Evolutionary conservation across 2,888 invertebrate genomes (phyloP).

Genomic region (Papilio elwesi): DNA sequence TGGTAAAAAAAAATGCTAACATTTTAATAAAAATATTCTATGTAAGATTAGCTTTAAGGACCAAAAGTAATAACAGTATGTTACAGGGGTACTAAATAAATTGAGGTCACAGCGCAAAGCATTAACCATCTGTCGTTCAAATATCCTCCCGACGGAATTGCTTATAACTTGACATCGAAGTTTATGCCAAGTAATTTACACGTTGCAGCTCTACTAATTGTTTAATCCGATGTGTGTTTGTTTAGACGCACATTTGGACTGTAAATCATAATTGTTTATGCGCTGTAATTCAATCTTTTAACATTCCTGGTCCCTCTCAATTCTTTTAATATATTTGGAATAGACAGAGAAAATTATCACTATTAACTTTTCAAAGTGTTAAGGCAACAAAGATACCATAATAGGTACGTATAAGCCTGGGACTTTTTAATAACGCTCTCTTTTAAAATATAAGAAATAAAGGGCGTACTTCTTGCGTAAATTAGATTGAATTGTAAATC

Average conservation of each 20-base stretch:
- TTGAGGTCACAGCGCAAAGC: conserved; percentile 25
- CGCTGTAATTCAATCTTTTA: background rate
- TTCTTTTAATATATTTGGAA: no score
- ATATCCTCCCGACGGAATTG: conserved; percentile 19
- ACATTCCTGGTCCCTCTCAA: no score
- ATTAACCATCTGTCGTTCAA: conserved; percentile 34
- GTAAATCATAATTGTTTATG: background rate
- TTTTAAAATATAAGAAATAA: no score
- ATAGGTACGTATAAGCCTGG: no score
- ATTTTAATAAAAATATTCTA: background rate
- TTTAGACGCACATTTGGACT: background rate
- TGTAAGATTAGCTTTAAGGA: background rate
- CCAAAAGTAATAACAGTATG: conserved; percentile 17
- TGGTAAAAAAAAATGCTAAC: no score
- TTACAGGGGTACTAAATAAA: conserved; percentile 23
- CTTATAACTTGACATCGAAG: conserved; percentile 29
- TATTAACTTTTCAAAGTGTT: no score
- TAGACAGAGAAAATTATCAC: no score
- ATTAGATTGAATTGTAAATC: no score
- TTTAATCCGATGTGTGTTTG: background rate
- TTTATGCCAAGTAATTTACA: conserved; percentile 14
- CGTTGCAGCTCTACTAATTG: background rate
- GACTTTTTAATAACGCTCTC: no score
- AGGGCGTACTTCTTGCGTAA: no score
- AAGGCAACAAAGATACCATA: no score